These are phyloP conservation scores for Gisinianus flammeolus DNA, from an alignment of 2,888 invertebrate genomes.

Conservation along the genomic window DNA sequence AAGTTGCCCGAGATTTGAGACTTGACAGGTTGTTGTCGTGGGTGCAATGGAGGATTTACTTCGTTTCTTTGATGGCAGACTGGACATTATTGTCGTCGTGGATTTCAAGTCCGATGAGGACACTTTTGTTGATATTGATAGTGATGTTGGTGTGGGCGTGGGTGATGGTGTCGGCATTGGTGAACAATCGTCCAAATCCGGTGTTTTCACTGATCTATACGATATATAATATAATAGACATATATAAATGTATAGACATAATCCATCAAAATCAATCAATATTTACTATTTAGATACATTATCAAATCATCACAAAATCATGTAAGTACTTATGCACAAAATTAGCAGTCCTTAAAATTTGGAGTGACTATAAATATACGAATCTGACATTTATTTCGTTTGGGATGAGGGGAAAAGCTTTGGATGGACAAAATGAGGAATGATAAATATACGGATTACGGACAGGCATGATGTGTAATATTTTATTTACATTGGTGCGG, in stretches of 20 bases:
- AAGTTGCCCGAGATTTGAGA: slow-evolving; percentile 19
- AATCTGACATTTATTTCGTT: no score
- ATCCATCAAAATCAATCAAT: no score
- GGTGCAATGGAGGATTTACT: slow-evolving; percentile 31
- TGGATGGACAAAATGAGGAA: no score
- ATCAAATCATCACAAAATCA: no score
- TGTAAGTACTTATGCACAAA: no score
- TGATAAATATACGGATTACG: no score
- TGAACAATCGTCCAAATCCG: slow-evolving; percentile 48
- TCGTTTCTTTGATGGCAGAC: slow-evolving; percentile 36
- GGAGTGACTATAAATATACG: no score
- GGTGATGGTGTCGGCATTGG: slow-evolving; percentile 53
- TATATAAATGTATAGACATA: not conserved
- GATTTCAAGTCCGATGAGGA: not conserved
- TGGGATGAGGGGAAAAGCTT: no score
- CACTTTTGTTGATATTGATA: not conserved
- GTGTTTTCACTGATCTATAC: slow-evolving; percentile 47
- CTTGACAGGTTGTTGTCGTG: slow-evolving; percentile 20
- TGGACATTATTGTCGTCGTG: not conserved
- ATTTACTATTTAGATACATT: no score
- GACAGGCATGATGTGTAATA: no score
- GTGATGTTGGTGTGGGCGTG: slow-evolving; percentile 51
- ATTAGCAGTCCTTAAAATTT: no score
- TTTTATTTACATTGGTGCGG: no score
- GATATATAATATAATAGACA: not conserved